These are phyloP conservation scores for Ditylenchus weischeri DNA, from an alignment of 2,888 invertebrate species.

Conservation along the genomic window DNA sequence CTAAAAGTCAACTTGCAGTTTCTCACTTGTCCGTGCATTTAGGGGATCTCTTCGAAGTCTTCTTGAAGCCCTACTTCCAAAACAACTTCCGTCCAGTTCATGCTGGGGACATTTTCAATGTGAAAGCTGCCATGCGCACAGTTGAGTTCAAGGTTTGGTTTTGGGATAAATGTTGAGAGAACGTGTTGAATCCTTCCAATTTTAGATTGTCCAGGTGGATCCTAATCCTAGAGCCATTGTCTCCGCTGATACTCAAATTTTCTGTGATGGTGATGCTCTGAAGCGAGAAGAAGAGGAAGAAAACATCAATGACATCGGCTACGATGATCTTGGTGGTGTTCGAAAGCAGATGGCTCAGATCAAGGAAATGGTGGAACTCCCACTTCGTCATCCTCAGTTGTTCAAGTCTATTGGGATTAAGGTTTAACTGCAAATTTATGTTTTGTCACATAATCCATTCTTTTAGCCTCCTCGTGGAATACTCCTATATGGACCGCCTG, in stretches of 20 bases:
- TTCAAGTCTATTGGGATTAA: conserved; percentile 98
- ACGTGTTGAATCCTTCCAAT: background rate
- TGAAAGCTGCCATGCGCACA: conserved; percentile 95
- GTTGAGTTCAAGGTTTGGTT: conserved; percentile 82
- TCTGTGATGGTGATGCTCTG: conserved; percentile 98
- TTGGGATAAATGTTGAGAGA: too few species aligned
- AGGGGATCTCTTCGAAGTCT: conserved; percentile 90
- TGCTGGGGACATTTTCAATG: conserved; percentile 89
- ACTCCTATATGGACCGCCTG: conserved; percentile 82
- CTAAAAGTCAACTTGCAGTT: background rate
- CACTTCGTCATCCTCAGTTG: conserved; percentile 91
- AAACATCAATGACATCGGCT: conserved; percentile 94
- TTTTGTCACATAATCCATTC: background rate
- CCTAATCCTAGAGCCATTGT: conserved; percentile 98
- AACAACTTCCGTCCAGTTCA: conserved; percentile 98
- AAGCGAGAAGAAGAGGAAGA: conserved; percentile 99
- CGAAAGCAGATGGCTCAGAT: conserved; percentile 98
- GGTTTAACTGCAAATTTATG: conserved; percentile 56
- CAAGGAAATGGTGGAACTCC: conserved; percentile 99
- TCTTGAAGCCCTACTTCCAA: conserved; percentile 95
- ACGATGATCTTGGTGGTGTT: conserved; percentile 98
- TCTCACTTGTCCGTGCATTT: conserved; percentile 12
- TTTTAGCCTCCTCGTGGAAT: conserved; percentile 94
- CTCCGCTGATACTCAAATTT: conserved; percentile 96
- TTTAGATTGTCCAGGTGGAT: conserved; percentile 82